Evolutionary conservation across 2,888 invertebrate genomes (phyloP).

Genomic region (Pasiphila rectangulata): DNA sequence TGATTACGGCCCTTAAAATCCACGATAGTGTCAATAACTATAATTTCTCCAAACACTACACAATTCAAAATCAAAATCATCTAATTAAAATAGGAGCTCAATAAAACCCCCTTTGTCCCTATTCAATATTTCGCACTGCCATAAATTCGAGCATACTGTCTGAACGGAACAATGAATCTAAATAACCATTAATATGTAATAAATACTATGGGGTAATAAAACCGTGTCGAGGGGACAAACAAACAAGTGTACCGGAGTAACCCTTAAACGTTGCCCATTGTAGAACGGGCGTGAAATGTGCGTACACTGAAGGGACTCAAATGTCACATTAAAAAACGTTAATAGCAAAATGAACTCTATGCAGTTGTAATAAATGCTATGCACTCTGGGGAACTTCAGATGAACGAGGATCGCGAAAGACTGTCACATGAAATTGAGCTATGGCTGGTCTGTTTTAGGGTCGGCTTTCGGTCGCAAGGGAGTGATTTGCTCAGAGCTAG

Average conservation of each 20-base stretch:
- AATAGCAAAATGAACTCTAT: slow-evolving; percentile 8
- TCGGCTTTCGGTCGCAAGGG: background rate
- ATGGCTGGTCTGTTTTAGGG: background rate
- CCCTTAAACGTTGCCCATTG: slow-evolving; percentile 67
- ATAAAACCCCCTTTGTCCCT: slow-evolving; percentile 44
- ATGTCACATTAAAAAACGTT: slow-evolving; percentile 3
- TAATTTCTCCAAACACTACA: slow-evolving; percentile 8
- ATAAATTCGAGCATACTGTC: slow-evolving; percentile 80
- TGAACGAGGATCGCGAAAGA: background rate
- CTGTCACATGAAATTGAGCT: background rate
- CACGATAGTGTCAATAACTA: background rate
- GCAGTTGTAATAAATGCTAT: background rate
- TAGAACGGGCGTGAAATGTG: slow-evolving; percentile 56
- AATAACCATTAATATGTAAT: slow-evolving; percentile 82
- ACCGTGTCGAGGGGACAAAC: slow-evolving; percentile 73
- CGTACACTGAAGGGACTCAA: slow-evolving; percentile 30
- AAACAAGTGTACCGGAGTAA: slow-evolving; percentile 74
- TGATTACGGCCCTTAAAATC: background rate
- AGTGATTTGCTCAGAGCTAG: background rate
- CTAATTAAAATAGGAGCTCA: slow-evolving; percentile 56
- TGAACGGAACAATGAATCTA: slow-evolving; percentile 77
- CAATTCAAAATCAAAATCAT: slow-evolving; percentile 46
- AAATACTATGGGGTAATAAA: slow-evolving; percentile 79
- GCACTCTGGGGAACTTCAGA: background rate
- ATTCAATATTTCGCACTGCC: slow-evolving; percentile 71